phyloP scores from a whole-genome alignment of 2,797 vertebrate species.

The Cossypha polioptera region DNA sequence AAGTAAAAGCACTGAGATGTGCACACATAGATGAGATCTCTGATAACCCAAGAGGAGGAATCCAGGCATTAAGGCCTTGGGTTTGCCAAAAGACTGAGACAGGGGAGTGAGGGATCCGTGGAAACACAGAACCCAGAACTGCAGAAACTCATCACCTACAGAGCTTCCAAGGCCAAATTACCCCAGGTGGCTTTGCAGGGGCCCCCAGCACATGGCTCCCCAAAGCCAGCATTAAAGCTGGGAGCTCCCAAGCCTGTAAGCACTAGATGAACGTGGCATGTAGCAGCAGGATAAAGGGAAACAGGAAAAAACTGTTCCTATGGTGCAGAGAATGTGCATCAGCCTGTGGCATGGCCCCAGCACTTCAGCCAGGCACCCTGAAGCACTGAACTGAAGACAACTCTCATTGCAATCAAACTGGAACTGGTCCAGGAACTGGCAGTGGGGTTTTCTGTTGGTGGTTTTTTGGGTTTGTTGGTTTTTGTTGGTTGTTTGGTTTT shows the following conservation, averaged over 20 bases:
- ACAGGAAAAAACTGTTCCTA: not conserved
- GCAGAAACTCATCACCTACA: not conserved
- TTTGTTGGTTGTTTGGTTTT: too few relatives aligned
- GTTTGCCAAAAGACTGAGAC: not conserved
- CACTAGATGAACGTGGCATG: accelerated
- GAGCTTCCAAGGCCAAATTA: not conserved
- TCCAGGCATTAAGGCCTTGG: not conserved
- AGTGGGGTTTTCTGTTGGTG: not conserved
- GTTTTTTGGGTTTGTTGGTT: too few relatives aligned
- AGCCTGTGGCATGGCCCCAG: not conserved
- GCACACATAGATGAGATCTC: not conserved
- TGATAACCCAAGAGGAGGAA: not conserved
- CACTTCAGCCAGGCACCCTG: not conserved
- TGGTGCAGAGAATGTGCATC: not conserved
- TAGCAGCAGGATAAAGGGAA: not conserved
- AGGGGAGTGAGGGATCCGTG: not conserved
- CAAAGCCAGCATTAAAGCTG: not conserved
- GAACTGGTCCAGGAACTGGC: not conserved
- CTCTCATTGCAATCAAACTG: not conserved
- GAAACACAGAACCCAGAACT: not conserved
- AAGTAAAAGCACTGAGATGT: not conserved
- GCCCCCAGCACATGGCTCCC: not conserved
- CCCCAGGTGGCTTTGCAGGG: not conserved
- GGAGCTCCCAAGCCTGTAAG: not conserved
- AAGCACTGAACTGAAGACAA: not conserved